Conservation (phyloP, 2,888 invertebrate species). For the Sarcophaga carnaria region DNA sequence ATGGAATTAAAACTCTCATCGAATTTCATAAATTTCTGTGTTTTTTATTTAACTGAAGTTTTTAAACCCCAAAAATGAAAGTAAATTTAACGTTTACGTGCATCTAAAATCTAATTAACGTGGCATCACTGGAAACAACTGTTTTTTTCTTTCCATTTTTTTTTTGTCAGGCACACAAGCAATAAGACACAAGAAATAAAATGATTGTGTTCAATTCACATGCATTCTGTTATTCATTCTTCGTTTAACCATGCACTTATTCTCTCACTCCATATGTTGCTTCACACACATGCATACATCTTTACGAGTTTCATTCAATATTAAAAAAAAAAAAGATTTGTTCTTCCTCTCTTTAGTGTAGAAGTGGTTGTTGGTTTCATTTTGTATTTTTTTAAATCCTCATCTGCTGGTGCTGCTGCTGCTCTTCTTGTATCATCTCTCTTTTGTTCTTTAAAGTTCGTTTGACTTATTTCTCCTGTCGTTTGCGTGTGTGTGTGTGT, state of each 20-base stretch:
- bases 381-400: conserved; percentile 59
- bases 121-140: conserved; percentile 6
- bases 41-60: too few species aligned
- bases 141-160: neutral
- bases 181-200: conserved; percentile 15
- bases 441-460: conserved; percentile 57
- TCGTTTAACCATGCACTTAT: conserved; percentile 25
- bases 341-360: conserved; percentile 7
- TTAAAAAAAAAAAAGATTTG: neutral
- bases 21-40: too few species aligned
- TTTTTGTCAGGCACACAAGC: conserved; percentile 12
- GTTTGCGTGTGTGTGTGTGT: neutral
- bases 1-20: too few species aligned
- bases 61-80: too few species aligned
- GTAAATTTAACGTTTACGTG: too few species aligned
- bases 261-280: neutral
- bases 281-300: neutral
- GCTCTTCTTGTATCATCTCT: conserved; percentile 63
- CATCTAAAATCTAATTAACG: neutral
- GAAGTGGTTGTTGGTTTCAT: conserved; percentile 63
- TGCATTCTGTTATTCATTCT: conserved; percentile 27
- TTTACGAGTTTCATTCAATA: conserved; percentile 10
- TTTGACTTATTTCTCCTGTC: conserved; percentile 44
- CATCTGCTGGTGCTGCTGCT: conserved; percentile 64
- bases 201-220: conserved; percentile 52